Percentiles rank a stretch among this genome's conserved stretches.
phyloP scores from a whole-genome alignment of 2,888 invertebrate species.

The Trissolcus japonicus region DNA sequence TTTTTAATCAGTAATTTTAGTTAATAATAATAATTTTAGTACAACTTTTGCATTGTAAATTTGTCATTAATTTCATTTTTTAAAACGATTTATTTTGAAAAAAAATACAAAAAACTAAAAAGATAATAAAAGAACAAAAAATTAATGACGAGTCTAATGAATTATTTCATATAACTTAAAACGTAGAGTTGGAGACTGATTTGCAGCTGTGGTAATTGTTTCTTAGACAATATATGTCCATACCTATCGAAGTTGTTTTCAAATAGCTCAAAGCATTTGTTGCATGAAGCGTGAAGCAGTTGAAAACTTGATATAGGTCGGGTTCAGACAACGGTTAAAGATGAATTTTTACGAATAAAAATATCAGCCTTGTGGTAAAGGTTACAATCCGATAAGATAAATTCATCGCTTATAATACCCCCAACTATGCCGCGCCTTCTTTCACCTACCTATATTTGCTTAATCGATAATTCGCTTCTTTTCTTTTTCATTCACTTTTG shows the following conservation, averaged over 20 bases:
- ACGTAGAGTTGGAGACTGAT: background rate
- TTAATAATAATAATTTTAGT: too few species aligned
- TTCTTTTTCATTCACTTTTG: too few species aligned
- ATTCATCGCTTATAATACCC: too few species aligned
- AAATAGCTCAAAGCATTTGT: conserved; percentile 33
- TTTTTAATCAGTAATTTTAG: too few species aligned
- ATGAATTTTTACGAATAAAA: conserved; percentile 38
- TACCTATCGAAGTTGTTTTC: conserved; percentile 4
- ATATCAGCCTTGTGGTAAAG: conserved; percentile 46
- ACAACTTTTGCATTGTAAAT: background rate
- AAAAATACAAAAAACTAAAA: too few species aligned
- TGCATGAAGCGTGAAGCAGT: conserved; percentile 29
- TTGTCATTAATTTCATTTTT: background rate
- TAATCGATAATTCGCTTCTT: conserved; percentile 16
- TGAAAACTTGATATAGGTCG: conserved; percentile 20
- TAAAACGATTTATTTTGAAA: too few species aligned
- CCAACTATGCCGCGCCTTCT: conserved; percentile 26
- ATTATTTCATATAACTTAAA: too few species aligned
- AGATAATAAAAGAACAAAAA: too few species aligned
- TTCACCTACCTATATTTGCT: conserved; percentile 14
- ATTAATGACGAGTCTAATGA: too few species aligned
- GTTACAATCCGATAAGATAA: conserved; percentile 32
- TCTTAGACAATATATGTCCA: conserved; percentile 14
- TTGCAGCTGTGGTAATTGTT: too few species aligned
- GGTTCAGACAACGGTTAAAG: conserved; percentile 14